phyloP scores from a whole-genome alignment of 2,113 vertebrate genomes.

The Thermophis baileyi region DNA sequence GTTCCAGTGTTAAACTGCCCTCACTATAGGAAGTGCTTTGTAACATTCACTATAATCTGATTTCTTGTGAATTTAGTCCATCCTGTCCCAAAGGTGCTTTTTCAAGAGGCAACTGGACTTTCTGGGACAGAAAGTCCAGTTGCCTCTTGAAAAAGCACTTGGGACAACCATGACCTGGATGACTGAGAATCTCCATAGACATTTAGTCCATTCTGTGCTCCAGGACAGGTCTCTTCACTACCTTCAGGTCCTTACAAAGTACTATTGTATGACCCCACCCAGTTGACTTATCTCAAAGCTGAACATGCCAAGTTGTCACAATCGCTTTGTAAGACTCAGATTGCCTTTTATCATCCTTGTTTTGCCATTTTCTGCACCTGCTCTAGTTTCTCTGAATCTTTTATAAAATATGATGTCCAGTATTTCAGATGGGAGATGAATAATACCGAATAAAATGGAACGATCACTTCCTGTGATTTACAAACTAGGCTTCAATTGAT shows the following conservation, averaged over 20 bases:
- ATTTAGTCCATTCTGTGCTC: background rate
- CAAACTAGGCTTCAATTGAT: background rate
- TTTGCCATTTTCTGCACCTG: background rate
- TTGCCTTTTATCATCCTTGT: background rate
- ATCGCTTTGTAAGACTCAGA: background rate
- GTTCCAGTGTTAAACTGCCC: background rate
- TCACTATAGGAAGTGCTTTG: background rate
- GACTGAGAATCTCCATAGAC: too few relatives aligned
- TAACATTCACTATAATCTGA: background rate
- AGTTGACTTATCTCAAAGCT: background rate
- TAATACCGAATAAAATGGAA: background rate
- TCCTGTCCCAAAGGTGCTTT: background rate
- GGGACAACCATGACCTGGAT: too few relatives aligned
- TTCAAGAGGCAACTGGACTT: too few relatives aligned
- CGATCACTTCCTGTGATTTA: background rate
- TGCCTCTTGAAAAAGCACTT: too few relatives aligned
- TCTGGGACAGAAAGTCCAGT: too few relatives aligned
- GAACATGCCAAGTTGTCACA: background rate
- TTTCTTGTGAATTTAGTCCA: background rate
- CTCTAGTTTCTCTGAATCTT: background rate
- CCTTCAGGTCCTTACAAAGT: background rate
- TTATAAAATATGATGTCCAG: background rate
- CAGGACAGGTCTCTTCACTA: background rate
- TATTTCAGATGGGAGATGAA: background rate
- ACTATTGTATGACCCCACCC: background rate